Conservation (phyloP, 2,888 invertebrate species). For the Eupsilia transversa region DNA sequence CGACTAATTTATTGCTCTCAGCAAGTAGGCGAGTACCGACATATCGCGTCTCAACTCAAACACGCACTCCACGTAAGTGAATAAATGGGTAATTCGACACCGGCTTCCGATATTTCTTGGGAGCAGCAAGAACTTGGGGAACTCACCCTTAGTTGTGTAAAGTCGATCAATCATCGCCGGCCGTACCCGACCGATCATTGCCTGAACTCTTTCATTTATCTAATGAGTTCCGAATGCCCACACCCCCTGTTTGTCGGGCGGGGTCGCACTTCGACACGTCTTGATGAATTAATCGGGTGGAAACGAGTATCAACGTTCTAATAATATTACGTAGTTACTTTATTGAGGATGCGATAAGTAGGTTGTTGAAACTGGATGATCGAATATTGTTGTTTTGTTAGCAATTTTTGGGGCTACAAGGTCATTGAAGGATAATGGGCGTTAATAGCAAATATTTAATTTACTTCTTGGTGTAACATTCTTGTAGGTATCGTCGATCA, state of each 20-base stretch:
- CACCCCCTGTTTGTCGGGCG: constrained; percentile 75
- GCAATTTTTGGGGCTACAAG: not conserved
- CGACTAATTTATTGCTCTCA: constrained; percentile 78
- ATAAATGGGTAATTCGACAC: constrained; percentile 85
- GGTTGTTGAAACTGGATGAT: constrained; percentile 17
- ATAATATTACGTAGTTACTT: constrained; percentile 63
- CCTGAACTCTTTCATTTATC: constrained; percentile 89
- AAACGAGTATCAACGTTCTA: constrained; percentile 67
- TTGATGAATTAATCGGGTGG: constrained; percentile 82
- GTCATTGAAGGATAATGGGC: not conserved
- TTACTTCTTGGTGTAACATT: not conserved
- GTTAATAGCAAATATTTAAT: not conserved
- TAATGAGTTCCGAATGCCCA: constrained; percentile 79
- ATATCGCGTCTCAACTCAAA: constrained; percentile 82
- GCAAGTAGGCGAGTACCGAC: constrained; percentile 65
- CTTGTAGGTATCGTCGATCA: not conserved
- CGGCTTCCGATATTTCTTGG: constrained; percentile 74
- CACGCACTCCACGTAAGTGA: constrained; percentile 82
- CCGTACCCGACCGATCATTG: constrained; percentile 74
- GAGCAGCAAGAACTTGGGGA: constrained; percentile 59
- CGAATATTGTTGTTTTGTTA: constrained; percentile 23
- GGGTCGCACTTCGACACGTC: constrained; percentile 78
- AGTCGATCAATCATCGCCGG: constrained; percentile 70
- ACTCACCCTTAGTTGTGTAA: constrained; percentile 63
- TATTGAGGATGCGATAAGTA: constrained; percentile 35